These are phyloP conservation scores for Jordanella pulchra DNA, from an alignment of 2,797 vertebrate genomes.

Conservation along the genomic window DNA sequence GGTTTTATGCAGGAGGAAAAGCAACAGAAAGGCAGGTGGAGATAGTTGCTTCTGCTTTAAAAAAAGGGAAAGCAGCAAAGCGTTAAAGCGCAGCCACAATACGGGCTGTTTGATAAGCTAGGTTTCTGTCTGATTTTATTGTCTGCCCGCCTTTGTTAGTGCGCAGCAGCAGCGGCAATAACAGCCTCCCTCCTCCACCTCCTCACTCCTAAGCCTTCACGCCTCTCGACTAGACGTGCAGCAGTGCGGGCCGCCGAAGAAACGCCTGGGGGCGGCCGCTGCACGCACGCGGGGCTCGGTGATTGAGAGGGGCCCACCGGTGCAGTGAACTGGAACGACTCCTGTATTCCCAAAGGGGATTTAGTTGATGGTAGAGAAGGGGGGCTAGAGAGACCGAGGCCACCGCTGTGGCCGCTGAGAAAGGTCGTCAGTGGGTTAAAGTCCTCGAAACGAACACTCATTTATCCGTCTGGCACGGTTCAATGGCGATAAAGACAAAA, in stretches of 20 bases:
- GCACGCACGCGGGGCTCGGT: slow-evolving; percentile 74
- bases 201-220: slow-evolving; percentile 27
- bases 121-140: slow-evolving; percentile 57
- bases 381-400: slow-evolving; percentile 45
- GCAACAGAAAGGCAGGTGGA: not conserved
- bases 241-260: slow-evolving; percentile 51
- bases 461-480: slow-evolving; percentile 57
- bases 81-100: slow-evolving; percentile 49
- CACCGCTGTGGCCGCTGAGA: slow-evolving; percentile 55
- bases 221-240: slow-evolving; percentile 36
- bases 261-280: slow-evolving; percentile 75
- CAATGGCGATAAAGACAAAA: slow-evolving; percentile 43
- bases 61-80: slow-evolving; percentile 35
- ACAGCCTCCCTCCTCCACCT: slow-evolving; percentile 4
- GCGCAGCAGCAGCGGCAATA: slow-evolving; percentile 42
- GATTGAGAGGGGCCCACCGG: slow-evolving; percentile 78
- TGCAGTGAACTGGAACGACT: slow-evolving; percentile 58
- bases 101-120: slow-evolving; percentile 48
- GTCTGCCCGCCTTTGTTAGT: slow-evolving; percentile 68
- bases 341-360: slow-evolving; percentile 49
- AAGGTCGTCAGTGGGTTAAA: slow-evolving; percentile 64
- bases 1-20: not conserved
- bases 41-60: slow-evolving; percentile 16
- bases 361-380: not conserved
- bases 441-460: slow-evolving; percentile 45